A percentile compares a stretch with the other conserved stretches of the same genome.
Conservation (phyloP, 2,113 vertebrate genomes). For the Grus americana region DNA sequence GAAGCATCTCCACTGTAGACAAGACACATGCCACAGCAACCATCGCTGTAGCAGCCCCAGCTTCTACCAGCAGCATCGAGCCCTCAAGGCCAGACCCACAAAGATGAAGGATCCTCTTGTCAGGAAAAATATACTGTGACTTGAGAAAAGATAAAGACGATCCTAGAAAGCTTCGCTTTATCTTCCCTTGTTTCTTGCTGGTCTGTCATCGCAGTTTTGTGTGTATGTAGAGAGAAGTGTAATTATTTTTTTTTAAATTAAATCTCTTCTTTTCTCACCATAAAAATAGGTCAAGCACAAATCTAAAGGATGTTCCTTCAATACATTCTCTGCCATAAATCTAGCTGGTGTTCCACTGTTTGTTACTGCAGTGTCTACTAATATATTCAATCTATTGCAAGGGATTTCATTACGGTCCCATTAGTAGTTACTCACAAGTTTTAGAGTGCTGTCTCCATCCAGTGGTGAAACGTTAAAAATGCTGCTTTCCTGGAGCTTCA, state of each 20-base stretch:
- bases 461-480: slow-evolving; percentile 41
- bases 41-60: background rate
- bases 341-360: background rate
- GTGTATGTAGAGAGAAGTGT: background rate
- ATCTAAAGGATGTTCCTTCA: background rate
- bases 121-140: background rate
- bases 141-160: background rate
- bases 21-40: background rate
- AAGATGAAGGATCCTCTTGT: background rate
- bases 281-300: slow-evolving; percentile 7
- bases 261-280: background rate
- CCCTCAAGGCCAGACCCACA: background rate
- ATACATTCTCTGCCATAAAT: background rate
- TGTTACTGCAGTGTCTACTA: background rate
- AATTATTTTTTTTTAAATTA: background rate
- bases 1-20: background rate
- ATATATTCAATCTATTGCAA: background rate
- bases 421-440: background rate
- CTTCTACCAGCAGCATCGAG: background rate
- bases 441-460: slow-evolving; percentile 64
- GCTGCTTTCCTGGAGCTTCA: background rate
- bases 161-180: background rate
- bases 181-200: background rate
- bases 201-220: background rate
- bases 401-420: background rate